Percentiles rank a stretch among this genome's conserved stretches.
phyloP scores from a whole-genome alignment of 2,113 vertebrate species.

The Neoarius graeffei region DNA sequence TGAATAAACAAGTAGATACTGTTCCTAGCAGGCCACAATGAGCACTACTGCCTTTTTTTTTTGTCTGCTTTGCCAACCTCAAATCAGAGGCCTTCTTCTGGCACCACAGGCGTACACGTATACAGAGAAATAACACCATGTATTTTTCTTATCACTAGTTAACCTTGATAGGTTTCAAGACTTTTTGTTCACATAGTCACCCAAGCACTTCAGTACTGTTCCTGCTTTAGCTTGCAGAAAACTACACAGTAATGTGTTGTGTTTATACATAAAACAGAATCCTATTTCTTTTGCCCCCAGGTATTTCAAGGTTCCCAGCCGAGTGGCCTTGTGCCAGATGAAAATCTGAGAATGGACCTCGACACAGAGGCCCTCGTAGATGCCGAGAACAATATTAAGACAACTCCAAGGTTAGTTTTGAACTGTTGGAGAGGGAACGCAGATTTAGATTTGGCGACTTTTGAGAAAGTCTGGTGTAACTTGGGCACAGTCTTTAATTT shows the following conservation, averaged over 20 bases:
- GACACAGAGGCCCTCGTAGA: constrained; percentile 69
- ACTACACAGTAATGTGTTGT: not conserved
- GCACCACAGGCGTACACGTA: not conserved
- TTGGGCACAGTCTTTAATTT: not conserved
- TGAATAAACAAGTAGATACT: constrained; percentile 29
- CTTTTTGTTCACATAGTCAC: not conserved
- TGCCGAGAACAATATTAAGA: constrained; percentile 77
- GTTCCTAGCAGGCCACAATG: not conserved
- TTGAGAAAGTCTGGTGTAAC: not conserved
- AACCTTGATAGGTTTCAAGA: constrained; percentile 22
- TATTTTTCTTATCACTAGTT: constrained; percentile 11
- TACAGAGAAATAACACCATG: not conserved
- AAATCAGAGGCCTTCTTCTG: constrained; percentile 47
- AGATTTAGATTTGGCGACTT: not conserved
- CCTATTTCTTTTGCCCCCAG: constrained; percentile 49
- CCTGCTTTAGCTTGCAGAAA: not conserved
- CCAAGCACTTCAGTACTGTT: not conserved
- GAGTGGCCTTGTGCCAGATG: constrained; percentile 61
- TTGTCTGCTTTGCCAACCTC: not conserved
- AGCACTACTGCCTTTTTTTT: not conserved
- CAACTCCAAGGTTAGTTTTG: constrained; percentile 75
- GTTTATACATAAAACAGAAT: constrained; percentile 11
- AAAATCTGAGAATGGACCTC: constrained; percentile 78
- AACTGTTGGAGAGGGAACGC: not conserved
- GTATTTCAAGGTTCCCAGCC: constrained; percentile 50